A percentile compares a stretch with the other conserved stretches of the same genome.
Evolutionary conservation across 2,797 vertebrate species (phyloP).

Genomic region (Eulemur coronatus): DNA sequence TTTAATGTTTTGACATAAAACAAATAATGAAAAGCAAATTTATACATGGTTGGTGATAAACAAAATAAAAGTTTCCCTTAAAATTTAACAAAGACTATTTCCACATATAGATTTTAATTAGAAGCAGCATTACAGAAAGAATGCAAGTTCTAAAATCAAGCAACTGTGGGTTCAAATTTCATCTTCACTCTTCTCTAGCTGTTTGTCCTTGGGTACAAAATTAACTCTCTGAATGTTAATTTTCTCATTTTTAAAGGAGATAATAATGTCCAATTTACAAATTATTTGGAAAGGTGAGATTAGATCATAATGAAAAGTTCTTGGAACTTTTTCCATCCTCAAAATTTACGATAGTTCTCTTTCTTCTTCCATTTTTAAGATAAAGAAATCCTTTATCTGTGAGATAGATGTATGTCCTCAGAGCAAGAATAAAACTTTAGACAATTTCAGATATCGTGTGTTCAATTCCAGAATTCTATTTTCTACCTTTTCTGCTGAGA

Average conservation of each 20-base stretch:
- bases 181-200: neutral
- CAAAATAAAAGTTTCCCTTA: neutral
- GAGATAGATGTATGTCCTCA: neutral
- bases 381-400: neutral
- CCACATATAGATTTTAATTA: neutral
- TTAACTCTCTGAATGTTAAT: neutral
- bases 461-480: neutral
- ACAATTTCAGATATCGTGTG: neutral
- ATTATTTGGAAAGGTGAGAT: slow-evolving; percentile 4
- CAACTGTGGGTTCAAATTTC: neutral
- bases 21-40: neutral
- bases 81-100: neutral
- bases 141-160: neutral
- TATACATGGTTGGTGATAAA: neutral
- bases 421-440: neutral
- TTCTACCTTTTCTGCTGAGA: neutral
- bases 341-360: neutral
- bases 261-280: neutral
- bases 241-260: neutral
- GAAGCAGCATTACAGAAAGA: neutral
- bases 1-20: neutral
- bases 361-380: neutral
- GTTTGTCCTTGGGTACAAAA: neutral
- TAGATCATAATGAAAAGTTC: neutral
- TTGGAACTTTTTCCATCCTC: neutral